A percentile compares a stretch with the other conserved stretches of the same genome.
Evolutionary conservation across 2,797 vertebrate genomes (phyloP).

Genomic region (Micromesistius poutassou): DNA sequence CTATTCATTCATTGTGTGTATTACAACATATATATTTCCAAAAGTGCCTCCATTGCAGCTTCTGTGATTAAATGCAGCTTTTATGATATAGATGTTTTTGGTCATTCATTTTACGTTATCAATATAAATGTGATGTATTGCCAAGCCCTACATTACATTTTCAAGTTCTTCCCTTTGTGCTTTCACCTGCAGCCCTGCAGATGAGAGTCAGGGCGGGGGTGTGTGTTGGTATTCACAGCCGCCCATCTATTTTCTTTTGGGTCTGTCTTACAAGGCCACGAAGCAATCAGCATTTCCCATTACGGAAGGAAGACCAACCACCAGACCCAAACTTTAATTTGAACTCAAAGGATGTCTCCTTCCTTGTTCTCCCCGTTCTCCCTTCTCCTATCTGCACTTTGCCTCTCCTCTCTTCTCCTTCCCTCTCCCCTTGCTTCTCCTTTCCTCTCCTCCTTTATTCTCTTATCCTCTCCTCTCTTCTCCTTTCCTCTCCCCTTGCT

Average conservation of each 20-base stretch:
- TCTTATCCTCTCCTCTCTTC: neutral
- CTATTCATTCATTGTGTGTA: neutral
- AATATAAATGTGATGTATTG: conserved; percentile 2
- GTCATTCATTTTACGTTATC: neutral
- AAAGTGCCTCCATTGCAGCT: conserved; percentile 6
- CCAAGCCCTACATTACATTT: neutral
- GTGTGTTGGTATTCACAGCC: conserved; percentile 18
- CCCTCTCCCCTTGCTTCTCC: neutral
- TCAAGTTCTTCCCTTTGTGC: neutral
- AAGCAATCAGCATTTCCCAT: conserved; percentile 57
- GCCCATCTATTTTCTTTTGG: conserved; percentile 38
- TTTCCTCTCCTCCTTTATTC: neutral
- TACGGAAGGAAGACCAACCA: conserved; percentile 31
- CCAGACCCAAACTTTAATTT: conserved; percentile 3
- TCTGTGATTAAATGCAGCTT: conserved; percentile 1
- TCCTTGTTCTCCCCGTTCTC: neutral
- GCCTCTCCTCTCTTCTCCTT: neutral
- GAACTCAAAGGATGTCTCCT: neutral
- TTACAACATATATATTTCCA: neutral
- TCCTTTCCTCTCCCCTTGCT: conserved; percentile 23
- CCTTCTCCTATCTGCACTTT: neutral
- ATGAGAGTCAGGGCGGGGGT: neutral
- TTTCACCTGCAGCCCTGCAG: conserved; percentile 14
- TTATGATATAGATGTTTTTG: neutral
- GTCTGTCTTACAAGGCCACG: conserved; percentile 56